Evolutionary conservation across 2,797 vertebrate species (phyloP).

Genomic region (Hippocampus kuda): DNA sequence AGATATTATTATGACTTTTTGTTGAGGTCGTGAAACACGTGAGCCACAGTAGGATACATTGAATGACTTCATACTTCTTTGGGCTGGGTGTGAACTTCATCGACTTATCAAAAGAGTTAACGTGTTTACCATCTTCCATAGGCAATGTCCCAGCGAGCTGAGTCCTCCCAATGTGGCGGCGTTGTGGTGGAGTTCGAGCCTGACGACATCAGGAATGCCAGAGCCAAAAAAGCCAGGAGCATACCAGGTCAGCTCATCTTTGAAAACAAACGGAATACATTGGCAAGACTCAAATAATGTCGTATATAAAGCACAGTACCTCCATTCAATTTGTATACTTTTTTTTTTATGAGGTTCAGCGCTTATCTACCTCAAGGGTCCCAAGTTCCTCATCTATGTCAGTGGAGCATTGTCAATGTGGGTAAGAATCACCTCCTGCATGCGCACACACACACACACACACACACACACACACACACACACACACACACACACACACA

Average conservation of each 20-base stretch:
- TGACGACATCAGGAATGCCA: constrained; percentile 49
- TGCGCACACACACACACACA: neutral
- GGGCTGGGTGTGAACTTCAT: neutral
- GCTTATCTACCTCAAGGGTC: constrained; percentile 65
- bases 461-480: neutral
- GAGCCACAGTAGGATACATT: neutral
- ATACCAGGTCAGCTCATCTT: constrained; percentile 58
- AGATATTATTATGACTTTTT: neutral
- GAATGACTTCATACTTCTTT: neutral
- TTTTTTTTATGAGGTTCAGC: constrained; percentile 48
- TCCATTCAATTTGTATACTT: constrained; percentile 13
- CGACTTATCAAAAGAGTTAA: neutral
- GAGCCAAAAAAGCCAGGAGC: constrained; percentile 43
- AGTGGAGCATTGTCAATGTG: constrained; percentile 73
- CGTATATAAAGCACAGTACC: constrained; percentile 7
- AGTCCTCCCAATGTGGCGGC: constrained; percentile 53
- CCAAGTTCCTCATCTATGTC: constrained; percentile 70
- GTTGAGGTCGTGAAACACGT: neutral
- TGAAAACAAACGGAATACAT: constrained; percentile 4
- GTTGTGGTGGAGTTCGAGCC: constrained; percentile 60
- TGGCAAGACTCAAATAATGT: neutral
- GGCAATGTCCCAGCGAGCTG: constrained; percentile 63
- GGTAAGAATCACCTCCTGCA: constrained; percentile 60
- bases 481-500: neutral
- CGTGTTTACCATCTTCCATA: constrained; percentile 7